Conservation (phyloP, 2,113 vertebrate species). For the Formicarius rufipectus region DNA sequence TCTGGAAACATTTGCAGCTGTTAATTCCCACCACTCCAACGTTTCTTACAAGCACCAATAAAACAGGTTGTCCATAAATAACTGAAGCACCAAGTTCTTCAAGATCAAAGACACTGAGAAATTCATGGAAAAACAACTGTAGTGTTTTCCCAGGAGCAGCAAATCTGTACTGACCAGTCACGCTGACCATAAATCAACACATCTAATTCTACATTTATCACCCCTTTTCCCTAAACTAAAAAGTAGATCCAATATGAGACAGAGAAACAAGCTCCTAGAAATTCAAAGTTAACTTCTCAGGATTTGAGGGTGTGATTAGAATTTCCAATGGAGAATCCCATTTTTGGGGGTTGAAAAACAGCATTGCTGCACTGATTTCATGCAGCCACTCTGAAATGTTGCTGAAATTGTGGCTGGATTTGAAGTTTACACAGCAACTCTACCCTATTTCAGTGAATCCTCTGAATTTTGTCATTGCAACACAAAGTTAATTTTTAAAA, state of each 20-base stretch:
- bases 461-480: rapidly evolving
- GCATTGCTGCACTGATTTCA: background rate
- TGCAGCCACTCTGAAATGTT: too few species aligned
- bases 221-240: background rate
- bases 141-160: background rate
- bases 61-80: background rate
- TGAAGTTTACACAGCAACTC: background rate
- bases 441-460: background rate
- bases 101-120: background rate
- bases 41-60: background rate
- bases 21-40: background rate
- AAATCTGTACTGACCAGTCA: background rate
- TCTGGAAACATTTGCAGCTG: background rate
- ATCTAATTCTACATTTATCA: background rate
- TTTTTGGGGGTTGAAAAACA: background rate
- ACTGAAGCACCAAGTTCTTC: background rate
- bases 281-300: background rate
- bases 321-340: rapidly evolving
- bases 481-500: background rate
- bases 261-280: background rate
- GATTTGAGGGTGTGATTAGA: background rate
- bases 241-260: rapidly evolving
- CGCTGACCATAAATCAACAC: rapidly evolving
- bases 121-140: rapidly evolving
- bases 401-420: background rate